phyloP scores from a whole-genome alignment of 2,888 invertebrate species.

The Drosophila ustulata region DNA sequence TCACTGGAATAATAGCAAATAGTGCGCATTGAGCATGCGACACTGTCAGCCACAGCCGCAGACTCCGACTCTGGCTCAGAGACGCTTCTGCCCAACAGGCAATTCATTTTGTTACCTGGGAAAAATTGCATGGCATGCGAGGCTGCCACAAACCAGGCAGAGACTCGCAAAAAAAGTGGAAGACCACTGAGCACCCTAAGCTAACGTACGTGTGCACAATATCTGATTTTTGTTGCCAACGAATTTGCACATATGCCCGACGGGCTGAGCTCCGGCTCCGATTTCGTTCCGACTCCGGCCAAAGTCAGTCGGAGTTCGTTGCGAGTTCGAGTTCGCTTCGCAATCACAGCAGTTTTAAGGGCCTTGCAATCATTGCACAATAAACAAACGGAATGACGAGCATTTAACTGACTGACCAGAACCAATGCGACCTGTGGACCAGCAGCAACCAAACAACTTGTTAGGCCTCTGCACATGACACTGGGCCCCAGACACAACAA shows the following conservation, averaged over 20 bases:
- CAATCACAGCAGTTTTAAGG: slow-evolving; percentile 75
- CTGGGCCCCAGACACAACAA: slow-evolving; percentile 24
- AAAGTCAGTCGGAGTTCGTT: slow-evolving; percentile 45
- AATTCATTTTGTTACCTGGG: slow-evolving; percentile 78
- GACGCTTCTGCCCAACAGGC: slow-evolving; percentile 56
- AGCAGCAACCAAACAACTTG: slow-evolving; percentile 58
- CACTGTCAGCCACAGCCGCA: slow-evolving; percentile 71
- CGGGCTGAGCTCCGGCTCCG: background rate
- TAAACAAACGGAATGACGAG: slow-evolving; percentile 80
- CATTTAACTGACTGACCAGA: slow-evolving; percentile 73
- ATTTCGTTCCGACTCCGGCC: slow-evolving; percentile 25
- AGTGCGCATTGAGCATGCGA: slow-evolving; percentile 78
- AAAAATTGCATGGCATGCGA: slow-evolving; percentile 73
- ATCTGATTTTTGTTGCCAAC: slow-evolving; percentile 77
- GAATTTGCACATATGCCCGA: slow-evolving; percentile 68
- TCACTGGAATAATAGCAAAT: slow-evolving; percentile 78
- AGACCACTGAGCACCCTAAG: slow-evolving; percentile 38
- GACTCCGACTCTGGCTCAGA: background rate
- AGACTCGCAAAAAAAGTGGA: slow-evolving; percentile 23
- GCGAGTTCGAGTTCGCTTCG: slow-evolving; percentile 19
- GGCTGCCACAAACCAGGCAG: slow-evolving; percentile 50
- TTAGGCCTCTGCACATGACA: slow-evolving; percentile 63
- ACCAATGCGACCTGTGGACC: slow-evolving; percentile 6
- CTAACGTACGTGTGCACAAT: slow-evolving; percentile 73
- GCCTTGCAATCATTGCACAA: slow-evolving; percentile 75